phyloP scores from a whole-genome alignment of 1,140 invertebrate genomes.

The Bombus waltoni region DNA sequence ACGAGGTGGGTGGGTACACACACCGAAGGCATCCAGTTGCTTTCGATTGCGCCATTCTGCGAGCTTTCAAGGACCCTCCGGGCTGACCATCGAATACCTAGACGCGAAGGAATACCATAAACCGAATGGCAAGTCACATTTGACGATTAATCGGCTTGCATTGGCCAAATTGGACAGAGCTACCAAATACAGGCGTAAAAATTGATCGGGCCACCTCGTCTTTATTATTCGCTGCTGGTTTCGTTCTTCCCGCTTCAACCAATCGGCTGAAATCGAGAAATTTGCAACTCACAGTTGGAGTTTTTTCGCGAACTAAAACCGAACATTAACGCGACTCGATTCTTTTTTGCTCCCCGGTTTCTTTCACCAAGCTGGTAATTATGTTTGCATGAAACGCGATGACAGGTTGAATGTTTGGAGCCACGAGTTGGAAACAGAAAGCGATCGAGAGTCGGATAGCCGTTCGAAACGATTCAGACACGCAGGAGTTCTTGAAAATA shows the following conservation, averaged over 20 bases:
- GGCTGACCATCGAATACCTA: slow-evolving; percentile 32
- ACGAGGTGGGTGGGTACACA: slow-evolving; percentile 37
- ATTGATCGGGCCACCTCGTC: neutral
- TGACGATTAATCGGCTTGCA: slow-evolving; percentile 8
- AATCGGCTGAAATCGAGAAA: neutral
- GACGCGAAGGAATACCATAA: neutral
- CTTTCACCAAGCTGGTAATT: neutral
- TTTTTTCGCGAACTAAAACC: neutral
- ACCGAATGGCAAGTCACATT: slow-evolving; percentile 25
- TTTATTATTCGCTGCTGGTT: too few species aligned
- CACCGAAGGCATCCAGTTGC: slow-evolving; percentile 23
- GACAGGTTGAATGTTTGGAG: neutral
- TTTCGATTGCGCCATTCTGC: slow-evolving; percentile 41
- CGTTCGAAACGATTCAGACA: neutral
- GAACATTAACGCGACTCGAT: neutral
- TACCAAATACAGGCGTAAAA: neutral
- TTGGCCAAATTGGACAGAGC: neutral
- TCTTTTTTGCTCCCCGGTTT: neutral
- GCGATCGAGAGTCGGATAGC: neutral
- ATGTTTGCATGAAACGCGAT: neutral
- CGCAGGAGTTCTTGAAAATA: neutral
- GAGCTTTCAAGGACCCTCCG: slow-evolving; percentile 52
- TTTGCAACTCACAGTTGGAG: neutral
- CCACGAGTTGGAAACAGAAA: neutral
- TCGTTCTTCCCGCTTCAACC: too few species aligned